Evolutionary conservation across 1,140 invertebrate species (phyloP), one percentile per base, ranked within the genome.

Genomic region (Drosophila suzukii): DNA sequence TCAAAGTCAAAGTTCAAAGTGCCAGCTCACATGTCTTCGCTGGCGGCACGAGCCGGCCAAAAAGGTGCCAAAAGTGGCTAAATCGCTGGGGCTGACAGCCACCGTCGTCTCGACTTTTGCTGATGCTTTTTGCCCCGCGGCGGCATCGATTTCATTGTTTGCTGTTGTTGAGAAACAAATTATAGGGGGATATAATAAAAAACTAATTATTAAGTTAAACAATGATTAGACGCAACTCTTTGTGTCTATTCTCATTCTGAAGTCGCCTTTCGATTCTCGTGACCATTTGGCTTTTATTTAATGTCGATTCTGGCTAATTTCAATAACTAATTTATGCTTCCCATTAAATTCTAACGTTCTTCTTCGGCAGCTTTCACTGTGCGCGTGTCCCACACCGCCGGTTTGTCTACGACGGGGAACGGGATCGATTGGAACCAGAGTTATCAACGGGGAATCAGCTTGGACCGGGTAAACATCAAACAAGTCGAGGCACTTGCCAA

Each of bases 131-230:
- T 49, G 81, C 66, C 72, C 60, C 61, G 44, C 50, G 30, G 70
- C 62, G 59, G 54, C 24, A 85, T 80, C 61, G 81, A 78, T 74
- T 57, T 56, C 68, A 78, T 76, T 65, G 53, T 72, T 63, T 38
- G 32, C 44, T 78, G 60, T 71, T 88, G 61, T 55, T 72, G 61
- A 65, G 47, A 58, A 66, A 50, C 54, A 54, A 75, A 75, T 75
- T 67, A 75, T 66, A 38, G 49, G 63, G 50, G 75, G 62, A 54
- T 56, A 71, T 66, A 55, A 76, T 76, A 77, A 89, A 88, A 83
- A 80, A 67, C 76, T 83, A 89, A 88, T 88, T 89, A 83, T 81
- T 71, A 77, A 89, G 84, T 88, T 88, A 89, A 88, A 88, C 67
- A 89, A 89, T 77, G 84, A 88, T 88, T 78, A 89, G 83, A 89